Conservation (phyloP, 2,113 vertebrate species). For the Caranx melampygus region DNA sequence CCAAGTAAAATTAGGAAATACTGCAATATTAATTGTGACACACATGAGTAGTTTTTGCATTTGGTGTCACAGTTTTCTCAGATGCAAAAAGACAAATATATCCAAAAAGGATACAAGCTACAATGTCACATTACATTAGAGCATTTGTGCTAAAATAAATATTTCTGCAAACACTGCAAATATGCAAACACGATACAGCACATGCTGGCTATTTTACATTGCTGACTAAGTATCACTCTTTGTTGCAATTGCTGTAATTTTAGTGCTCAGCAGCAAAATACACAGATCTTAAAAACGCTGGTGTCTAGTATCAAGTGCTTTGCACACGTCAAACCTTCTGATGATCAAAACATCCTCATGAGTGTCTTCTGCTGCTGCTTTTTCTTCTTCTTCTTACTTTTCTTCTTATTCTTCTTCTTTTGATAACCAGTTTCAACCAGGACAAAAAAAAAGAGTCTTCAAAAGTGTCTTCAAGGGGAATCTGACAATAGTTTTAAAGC, state of each 20-base stretch:
- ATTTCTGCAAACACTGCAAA: background rate
- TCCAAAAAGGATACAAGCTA: too few species aligned
- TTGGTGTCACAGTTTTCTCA: background rate
- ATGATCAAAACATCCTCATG: conserved; percentile 14
- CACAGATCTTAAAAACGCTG: background rate
- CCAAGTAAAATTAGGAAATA: background rate
- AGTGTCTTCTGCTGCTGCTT: background rate
- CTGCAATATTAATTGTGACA: background rate
- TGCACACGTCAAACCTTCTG: conserved; percentile 13
- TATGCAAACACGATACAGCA: background rate
- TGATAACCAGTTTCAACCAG: conserved; percentile 28
- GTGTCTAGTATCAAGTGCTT: background rate
- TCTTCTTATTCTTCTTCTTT: conserved; percentile 10
- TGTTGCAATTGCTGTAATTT: background rate
- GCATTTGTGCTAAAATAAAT: background rate
- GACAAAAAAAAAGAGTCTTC: background rate
- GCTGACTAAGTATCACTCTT: background rate
- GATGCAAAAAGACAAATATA: background rate
- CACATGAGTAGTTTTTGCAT: background rate
- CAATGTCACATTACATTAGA: background rate
- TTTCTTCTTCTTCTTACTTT: too few species aligned
- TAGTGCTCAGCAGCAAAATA: conserved; percentile 4
- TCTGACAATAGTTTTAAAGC: conserved; percentile 27
- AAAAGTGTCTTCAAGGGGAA: background rate
- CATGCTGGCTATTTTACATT: background rate